These are phyloP conservation scores for Morus bassanus DNA, from an alignment of 2,797 vertebrate genomes.

Conservation along the genomic window DNA sequence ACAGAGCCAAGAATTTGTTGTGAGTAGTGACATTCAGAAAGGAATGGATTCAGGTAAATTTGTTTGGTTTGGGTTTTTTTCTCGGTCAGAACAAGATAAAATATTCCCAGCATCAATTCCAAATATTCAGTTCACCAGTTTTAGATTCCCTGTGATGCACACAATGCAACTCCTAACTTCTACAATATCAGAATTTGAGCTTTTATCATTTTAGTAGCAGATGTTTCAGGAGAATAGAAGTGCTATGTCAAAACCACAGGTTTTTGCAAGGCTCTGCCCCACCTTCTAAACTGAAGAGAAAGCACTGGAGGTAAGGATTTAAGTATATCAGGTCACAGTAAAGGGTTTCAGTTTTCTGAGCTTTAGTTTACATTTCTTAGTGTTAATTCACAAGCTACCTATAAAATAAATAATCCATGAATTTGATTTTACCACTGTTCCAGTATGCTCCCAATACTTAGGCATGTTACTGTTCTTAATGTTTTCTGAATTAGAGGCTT, in stretches of 20 bases:
- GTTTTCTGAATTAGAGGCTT: background rate
- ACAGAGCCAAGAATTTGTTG: background rate
- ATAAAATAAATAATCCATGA: background rate
- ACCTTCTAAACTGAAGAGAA: background rate
- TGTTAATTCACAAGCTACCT: background rate
- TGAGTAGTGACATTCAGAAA: background rate
- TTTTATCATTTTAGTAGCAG: background rate
- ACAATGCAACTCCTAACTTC: background rate
- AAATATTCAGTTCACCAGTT: background rate
- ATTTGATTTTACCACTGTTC: background rate
- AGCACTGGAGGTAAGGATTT: background rate
- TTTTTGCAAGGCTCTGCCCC: background rate
- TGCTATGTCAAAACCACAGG: background rate
- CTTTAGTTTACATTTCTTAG: background rate
- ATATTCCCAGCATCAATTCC: background rate
- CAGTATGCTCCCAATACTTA: background rate
- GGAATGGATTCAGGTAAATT: background rate
- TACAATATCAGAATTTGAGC: background rate
- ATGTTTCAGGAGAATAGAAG: background rate
- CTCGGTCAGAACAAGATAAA: background rate
- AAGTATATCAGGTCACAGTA: background rate
- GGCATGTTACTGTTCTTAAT: background rate
- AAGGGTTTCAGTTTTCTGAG: background rate
- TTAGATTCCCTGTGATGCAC: background rate
- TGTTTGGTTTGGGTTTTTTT: rapidly evolving